Evolutionary conservation across 2,113 vertebrate species (phyloP).

Genomic region (Furnarius figulus): DNA sequence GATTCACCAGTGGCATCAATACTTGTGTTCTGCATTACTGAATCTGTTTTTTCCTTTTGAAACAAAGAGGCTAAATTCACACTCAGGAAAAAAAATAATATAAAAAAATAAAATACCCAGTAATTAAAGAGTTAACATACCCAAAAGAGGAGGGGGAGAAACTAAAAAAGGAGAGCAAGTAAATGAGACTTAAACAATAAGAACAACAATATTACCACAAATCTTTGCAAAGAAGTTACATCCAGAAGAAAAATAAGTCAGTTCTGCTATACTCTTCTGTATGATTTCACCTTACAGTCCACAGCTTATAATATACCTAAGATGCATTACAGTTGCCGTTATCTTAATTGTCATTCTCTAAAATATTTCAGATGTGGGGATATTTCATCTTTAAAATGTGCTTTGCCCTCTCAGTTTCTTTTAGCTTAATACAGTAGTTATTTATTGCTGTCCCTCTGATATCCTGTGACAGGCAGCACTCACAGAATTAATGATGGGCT

Average conservation of each 20-base stretch:
- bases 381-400: not conserved
- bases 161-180: not conserved
- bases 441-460: not conserved
- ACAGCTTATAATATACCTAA: not conserved
- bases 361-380: not conserved
- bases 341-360: not conserved
- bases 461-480: not conserved
- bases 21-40: not conserved
- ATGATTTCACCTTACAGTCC: not conserved
- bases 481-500: not conserved
- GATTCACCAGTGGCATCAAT: not conserved
- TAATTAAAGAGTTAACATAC: not conserved
- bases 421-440: not conserved
- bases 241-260: not conserved
- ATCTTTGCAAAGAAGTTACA: not conserved
- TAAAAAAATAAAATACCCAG: not conserved
- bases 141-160: fast-evolving
- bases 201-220: not conserved
- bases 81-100: not conserved
- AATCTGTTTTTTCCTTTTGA: not conserved
- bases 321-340: not conserved
- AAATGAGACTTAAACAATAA: not conserved
- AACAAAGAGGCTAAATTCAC: not conserved
- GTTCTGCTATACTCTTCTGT: not conserved
- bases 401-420: not conserved